Base-by-base conservation (phyloP, 53 echinoderm and acorn worm species). In the Hippasteria phrygiana region DNA sequence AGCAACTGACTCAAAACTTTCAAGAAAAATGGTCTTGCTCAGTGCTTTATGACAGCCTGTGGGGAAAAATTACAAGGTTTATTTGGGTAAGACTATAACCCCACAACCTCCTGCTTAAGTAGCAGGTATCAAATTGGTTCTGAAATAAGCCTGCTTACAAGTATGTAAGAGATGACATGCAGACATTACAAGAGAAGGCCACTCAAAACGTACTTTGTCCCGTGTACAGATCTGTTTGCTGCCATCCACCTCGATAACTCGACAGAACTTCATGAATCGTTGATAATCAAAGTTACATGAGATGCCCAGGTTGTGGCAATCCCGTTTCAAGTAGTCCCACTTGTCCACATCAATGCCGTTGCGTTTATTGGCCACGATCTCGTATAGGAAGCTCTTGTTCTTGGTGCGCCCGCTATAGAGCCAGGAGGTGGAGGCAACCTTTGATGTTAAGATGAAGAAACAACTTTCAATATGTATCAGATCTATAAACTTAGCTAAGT, bases 341-440 rank as follows among this genome's bases (percentile, higher is more conserved):
- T 97, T 97, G 81, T 97, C 97, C 14, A 97, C 97, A 55, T 97
- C 97, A 27, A 97, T 92, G 10, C 97, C 95, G 39, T 97, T 97
- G 4, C 97, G 88, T 54, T 97, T 95, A 78, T 97, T 97, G 55
- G 97, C 97, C 9, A 97, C 95, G 13, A 97, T 95, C 92, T 97
- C 97, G 46, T 97, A 97, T 12, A 97, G 80, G 89, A 91, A 97
- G 53, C 90, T 76, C 78, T 95, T 97, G 34, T 93, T 90, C 43
- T 87, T 90, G 22, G 55, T 24, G 5, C 97, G 90, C 5, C 97
- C 97, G 65, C 89, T 89, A 83, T 91, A 91, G 8, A 48, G 84
- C 95, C 93, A 92, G n/a, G 48, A 18, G 18, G 34, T 16, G 35
- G 20, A 18, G 20, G 20, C 3, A 17, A 26, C 24, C 64, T 26